Percentiles rank a stretch among this genome's conserved stretches.
Conservation (phyloP, 2,113 vertebrate species). For the Peromyscus leucopus region DNA sequence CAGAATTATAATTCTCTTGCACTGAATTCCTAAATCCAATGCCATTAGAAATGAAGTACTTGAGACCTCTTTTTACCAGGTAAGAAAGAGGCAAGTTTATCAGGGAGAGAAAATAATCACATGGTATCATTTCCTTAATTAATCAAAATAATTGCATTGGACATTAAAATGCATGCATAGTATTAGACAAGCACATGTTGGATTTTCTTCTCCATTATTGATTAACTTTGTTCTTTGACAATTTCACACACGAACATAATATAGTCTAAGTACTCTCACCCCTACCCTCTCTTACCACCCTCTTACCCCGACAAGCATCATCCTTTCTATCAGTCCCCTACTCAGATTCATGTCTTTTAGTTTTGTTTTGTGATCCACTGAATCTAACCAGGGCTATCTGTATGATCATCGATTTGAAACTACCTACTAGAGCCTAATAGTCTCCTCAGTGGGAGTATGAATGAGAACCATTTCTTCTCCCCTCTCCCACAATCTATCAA, state of each 20-base stretch:
- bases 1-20: background rate
- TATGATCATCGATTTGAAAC: background rate
- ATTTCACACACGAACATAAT: background rate
- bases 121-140: background rate
- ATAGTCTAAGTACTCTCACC: background rate
- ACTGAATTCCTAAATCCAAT: background rate
- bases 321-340: background rate
- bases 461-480: background rate
- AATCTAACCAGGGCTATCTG: background rate
- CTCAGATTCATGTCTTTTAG: background rate
- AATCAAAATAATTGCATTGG: background rate
- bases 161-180: background rate
- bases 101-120: background rate
- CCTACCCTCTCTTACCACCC: background rate
- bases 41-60: background rate
- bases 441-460: background rate
- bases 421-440: too few species aligned
- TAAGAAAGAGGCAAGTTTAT: background rate
- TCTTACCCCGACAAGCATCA: background rate
- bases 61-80: background rate
- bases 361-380: background rate
- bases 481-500: background rate
- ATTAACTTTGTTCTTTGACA: background rate
- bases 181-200: conserved; percentile 3
- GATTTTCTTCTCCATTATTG: background rate